Conservation (phyloP, 2,888 invertebrate genomes). For the Salticus scenicus region DNA sequence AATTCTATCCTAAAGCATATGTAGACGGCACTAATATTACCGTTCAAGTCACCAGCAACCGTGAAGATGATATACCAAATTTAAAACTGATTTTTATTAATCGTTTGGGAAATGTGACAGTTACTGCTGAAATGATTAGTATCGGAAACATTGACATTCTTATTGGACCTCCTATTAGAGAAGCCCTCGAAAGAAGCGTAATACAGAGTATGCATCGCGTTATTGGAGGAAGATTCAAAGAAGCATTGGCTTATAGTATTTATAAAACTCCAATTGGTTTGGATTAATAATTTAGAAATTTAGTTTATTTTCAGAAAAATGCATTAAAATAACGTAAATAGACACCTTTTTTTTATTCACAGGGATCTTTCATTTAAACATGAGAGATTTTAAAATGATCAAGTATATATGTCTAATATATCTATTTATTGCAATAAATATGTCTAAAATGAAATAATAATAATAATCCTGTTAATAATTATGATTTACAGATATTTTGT, state of each 20-base stretch:
- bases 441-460: too few relatives aligned
- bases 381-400: too few relatives aligned
- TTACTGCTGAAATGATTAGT: slow-evolving; percentile 42
- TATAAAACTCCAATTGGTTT: slow-evolving; percentile 41
- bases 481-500: too few relatives aligned
- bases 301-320: too few relatives aligned
- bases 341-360: too few relatives aligned
- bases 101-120: slow-evolving; percentile 24
- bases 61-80: slow-evolving; percentile 34
- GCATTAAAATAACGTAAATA: too few relatives aligned
- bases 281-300: too few relatives aligned
- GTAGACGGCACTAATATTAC: slow-evolving; percentile 16
- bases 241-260: slow-evolving; percentile 39
- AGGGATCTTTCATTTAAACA: too few relatives aligned
- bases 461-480: too few relatives aligned
- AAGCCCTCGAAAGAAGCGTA: slow-evolving; percentile 4
- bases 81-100: slow-evolving; percentile 24
- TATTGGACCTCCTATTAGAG: slow-evolving; percentile 24
- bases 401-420: too few relatives aligned
- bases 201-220: slow-evolving; percentile 13
- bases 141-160: slow-evolving; percentile 28
- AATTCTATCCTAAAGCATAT: slow-evolving; percentile 33
- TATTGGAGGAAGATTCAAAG: slow-evolving; percentile 38
- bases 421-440: too few relatives aligned
- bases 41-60: slow-evolving; percentile 22